Evolutionary conservation across 2,797 vertebrate genomes (phyloP).

Genomic region (Alosa sapidissima): DNA sequence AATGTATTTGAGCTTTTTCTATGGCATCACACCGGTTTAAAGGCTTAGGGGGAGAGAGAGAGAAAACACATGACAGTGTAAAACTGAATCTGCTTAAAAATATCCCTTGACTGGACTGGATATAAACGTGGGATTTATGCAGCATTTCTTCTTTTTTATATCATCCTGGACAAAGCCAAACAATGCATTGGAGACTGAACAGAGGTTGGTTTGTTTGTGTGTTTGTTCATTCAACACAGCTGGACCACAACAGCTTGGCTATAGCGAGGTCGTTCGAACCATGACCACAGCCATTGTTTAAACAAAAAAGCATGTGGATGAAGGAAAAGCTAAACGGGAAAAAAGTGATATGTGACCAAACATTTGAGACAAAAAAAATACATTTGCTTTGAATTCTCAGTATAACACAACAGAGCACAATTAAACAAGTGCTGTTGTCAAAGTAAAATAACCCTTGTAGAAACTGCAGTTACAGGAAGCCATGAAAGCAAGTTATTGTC

Average conservation of each 20-base stretch:
- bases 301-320: constrained; percentile 3
- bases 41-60: background rate
- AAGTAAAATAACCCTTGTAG: background rate
- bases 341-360: constrained; percentile 17
- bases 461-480: constrained; percentile 20
- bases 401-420: constrained; percentile 13
- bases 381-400: constrained; percentile 29
- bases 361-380: constrained; percentile 31
- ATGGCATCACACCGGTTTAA: background rate
- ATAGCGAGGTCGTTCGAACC: background rate
- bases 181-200: background rate
- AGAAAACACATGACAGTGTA: constrained; percentile 6
- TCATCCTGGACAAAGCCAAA: background rate
- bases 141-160: background rate
- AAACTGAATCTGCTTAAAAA: constrained; percentile 6
- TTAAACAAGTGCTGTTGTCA: background rate
- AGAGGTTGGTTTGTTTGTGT: background rate
- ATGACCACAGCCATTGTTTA: background rate
- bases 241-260: background rate
- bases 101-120: background rate
- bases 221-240: background rate
- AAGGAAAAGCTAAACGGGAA: background rate
- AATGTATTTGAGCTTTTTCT: background rate
- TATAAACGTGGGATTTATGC: background rate
- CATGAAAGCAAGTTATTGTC: constrained; percentile 30